These are phyloP conservation scores for Anoplolepis gracilipes DNA, from an alignment of 1,140 invertebrate species.

Conservation along the genomic window DNA sequence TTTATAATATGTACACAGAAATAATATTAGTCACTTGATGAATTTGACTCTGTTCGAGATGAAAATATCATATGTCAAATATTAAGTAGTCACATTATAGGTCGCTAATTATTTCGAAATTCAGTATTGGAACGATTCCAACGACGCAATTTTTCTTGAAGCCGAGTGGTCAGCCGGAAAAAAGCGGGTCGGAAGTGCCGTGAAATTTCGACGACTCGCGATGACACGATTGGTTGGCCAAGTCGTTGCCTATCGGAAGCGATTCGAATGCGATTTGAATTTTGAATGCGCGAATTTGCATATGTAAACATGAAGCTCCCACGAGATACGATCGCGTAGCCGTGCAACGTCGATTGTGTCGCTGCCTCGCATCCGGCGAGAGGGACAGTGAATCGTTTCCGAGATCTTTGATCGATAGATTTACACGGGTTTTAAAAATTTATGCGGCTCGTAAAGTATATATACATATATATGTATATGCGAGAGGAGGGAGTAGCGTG, in stretches of 20 bases:
- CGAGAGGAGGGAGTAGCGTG: background rate
- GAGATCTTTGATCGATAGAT: constrained; percentile 36
- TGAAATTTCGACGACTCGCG: constrained; percentile 57
- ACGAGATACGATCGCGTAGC: constrained; percentile 34
- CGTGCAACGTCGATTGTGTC: constrained; percentile 18
- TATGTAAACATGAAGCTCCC: constrained; percentile 65
- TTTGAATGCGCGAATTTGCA: constrained; percentile 67
- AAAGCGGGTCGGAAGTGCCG: constrained; percentile 13
- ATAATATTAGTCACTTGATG: background rate
- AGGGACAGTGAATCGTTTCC: constrained; percentile 21
- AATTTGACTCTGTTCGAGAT: background rate
- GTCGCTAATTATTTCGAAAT: background rate
- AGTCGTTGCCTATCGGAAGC: constrained; percentile 51
- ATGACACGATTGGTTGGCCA: constrained; percentile 23
- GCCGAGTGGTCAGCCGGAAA: constrained; percentile 30
- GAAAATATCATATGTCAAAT: background rate
- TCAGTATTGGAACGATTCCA: constrained; percentile 11
- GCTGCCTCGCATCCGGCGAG: background rate
- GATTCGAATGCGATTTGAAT: constrained; percentile 74
- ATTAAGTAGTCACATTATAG: background rate
- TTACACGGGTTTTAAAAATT: constrained; percentile 58
- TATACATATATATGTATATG: background rate
- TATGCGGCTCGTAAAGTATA: constrained; percentile 2
- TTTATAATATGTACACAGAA: background rate
- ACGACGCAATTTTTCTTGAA: constrained; percentile 22